phyloP scores from a whole-genome alignment of 2,113 vertebrate genomes.

The Cryptotis parvus region DNA sequence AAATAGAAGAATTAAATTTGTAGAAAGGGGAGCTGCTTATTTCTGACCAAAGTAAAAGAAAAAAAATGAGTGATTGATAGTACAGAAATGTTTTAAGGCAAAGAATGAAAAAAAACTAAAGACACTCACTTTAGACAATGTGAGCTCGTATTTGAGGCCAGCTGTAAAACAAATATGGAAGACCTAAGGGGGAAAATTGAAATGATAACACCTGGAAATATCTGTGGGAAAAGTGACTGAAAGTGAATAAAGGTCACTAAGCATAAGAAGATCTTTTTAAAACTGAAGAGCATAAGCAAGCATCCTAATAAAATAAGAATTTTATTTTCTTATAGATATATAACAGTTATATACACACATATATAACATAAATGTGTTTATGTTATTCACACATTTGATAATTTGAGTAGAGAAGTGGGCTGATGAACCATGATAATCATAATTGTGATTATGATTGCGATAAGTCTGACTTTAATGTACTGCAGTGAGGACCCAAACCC shows the following conservation, averaged over 20 bases:
- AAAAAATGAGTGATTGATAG: background rate
- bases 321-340: no score
- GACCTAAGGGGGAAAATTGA: no score
- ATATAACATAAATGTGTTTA: background rate
- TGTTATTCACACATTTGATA: background rate
- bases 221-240: background rate
- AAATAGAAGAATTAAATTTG: constrained; percentile 21
- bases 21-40: constrained; percentile 16
- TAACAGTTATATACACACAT: background rate
- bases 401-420: background rate
- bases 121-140: background rate
- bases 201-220: constrained; percentile 1
- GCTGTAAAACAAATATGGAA: background rate
- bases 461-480: background rate
- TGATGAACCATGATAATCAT: background rate
- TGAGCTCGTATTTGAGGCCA: constrained; percentile 7
- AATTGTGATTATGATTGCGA: no score
- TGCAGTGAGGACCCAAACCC: background rate
- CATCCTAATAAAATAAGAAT: background rate
- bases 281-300: background rate
- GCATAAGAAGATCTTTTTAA: background rate
- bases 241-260: background rate
- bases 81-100: background rate
- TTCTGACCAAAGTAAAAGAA: constrained; percentile 18
- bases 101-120: background rate